These are phyloP conservation scores for Acanthochromis polyacanthus DNA, from an alignment of 2,113 vertebrate species.

Conservation along the genomic window DNA sequence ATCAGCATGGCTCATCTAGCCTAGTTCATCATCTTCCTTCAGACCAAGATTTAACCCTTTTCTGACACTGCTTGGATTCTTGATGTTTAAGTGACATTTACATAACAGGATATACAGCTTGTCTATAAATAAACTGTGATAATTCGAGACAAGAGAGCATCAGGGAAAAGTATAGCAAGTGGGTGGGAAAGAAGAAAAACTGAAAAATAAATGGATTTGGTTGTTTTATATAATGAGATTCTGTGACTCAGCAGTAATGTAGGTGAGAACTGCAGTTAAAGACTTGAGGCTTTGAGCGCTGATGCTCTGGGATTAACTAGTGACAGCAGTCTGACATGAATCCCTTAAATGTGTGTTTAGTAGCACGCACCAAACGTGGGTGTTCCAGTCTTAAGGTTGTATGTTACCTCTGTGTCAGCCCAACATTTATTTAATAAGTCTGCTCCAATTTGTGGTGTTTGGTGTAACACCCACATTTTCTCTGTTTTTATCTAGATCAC, in stretches of 20 bases:
- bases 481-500: conserved; percentile 39
- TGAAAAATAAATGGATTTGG: conserved; percentile 17
- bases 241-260: conserved; percentile 17
- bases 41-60: not conserved
- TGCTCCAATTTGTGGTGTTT: conserved; percentile 34
- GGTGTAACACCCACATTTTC: conserved; percentile 13
- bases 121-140: conserved; percentile 40
- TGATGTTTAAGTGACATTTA: conserved; percentile 36
- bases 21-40: not conserved
- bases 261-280: conserved; percentile 12
- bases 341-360: not conserved
- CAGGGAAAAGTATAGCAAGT: conserved; percentile 25
- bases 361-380: not conserved
- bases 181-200: not conserved
- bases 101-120: conserved; percentile 16
- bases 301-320: conserved; percentile 8
- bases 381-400: conserved; percentile 17
- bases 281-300: conserved; percentile 4
- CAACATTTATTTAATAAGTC: conserved; percentile 30
- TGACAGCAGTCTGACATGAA: conserved; percentile 11
- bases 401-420: conserved; percentile 20
- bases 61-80: conserved; percentile 4
- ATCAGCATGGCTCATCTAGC: conserved; percentile 2
- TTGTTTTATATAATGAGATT: conserved; percentile 21
- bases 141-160: conserved; percentile 12